Evolutionary conservation across 2,888 invertebrate genomes (phyloP).

Genomic region (Yponomeuta cagnagella): DNA sequence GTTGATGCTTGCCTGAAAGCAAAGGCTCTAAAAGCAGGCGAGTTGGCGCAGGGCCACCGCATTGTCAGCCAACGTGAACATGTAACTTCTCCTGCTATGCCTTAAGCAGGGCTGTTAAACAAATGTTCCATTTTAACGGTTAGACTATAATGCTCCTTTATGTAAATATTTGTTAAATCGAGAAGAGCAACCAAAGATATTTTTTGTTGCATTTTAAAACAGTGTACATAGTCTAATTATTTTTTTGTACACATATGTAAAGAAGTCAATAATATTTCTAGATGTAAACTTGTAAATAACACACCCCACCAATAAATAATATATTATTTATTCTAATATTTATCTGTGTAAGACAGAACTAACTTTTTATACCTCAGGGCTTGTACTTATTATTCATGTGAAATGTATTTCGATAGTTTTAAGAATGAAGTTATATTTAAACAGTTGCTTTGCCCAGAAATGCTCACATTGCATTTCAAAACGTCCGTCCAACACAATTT

Average conservation of each 20-base stretch:
- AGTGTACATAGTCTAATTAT: neutral
- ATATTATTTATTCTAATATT: slow-evolving; percentile 17
- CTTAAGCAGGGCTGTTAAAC: slow-evolving; percentile 25
- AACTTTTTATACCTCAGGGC: slow-evolving; percentile 13
- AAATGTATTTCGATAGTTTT: neutral
- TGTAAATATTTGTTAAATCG: neutral
- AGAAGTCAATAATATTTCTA: neutral
- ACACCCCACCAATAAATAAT: slow-evolving; percentile 17
- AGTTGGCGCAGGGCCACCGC: slow-evolving; percentile 82
- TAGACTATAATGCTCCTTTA: too few species aligned
- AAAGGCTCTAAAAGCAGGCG: slow-evolving; percentile 78
- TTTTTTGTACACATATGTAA: slow-evolving; percentile 15
- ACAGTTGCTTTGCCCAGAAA: neutral
- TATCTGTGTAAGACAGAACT: slow-evolving; percentile 17
- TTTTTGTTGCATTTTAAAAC: neutral
- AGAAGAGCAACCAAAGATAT: neutral
- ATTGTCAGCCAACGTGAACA: slow-evolving; percentile 75
- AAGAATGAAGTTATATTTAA: neutral
- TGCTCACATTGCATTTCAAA: neutral
- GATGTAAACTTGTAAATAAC: neutral
- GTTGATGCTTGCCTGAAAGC: slow-evolving; percentile 88
- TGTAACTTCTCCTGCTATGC: slow-evolving; percentile 44
- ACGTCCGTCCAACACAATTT: neutral
- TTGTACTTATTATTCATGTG: slow-evolving; percentile 1
- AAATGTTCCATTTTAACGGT: too few species aligned